Evolutionary conservation across 2,113 vertebrate species (phyloP), one percentile per base, ranked within the genome.

Genomic region (Dipodomys stephensi): DNA sequence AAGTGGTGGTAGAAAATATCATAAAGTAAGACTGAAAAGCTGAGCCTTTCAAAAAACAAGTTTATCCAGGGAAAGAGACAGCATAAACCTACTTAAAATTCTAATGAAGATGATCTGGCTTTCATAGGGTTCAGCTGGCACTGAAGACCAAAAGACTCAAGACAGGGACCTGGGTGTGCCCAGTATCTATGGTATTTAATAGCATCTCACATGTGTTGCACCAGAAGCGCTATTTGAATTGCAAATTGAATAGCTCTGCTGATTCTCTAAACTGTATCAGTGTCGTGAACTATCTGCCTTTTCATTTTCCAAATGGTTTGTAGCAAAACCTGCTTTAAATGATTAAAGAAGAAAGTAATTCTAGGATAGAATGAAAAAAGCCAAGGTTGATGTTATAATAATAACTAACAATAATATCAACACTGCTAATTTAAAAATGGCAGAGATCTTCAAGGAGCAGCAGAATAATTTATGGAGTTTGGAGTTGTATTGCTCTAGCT

Each of bases 201-300:
- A 88, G 20, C 30, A 32, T 74, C 49, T 82, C 30, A 62, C 67
- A 9, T 72, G 35, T 28, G 23, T 46, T 74, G 65, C 7, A 68
- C 28, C 46, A 62, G 44, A 62, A 65, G 28, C 62, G 15, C 30
- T 35, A 90, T 90, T 88, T 94, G 86, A 76, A 93, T 94, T 93
- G 57, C 74, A 93, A 72, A 92, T 90, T 76, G 93, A 85, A 83
- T 88, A 68, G 32, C 76, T 86, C 62, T 57, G 72, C 49, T 7
- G 49, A 85, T 95, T 90, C 90, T 93, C 44, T 87, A 90, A 95
- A 87, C 28, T 69, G 7, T 81, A 30, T 86, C 87, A 83, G 8
- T 86, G 44, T 85, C 94, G 89, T 93, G n/a, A 95, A 88, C 93
- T 82, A 46, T 93, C 82, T 85, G 79, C 49, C 44, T 95, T 93